A percentile compares a stretch with the other conserved stretches of the same genome.
Evolutionary conservation across 92 coral and sea anemone genomes (phyloP).

Genomic region (Actinernus sp.): DNA sequence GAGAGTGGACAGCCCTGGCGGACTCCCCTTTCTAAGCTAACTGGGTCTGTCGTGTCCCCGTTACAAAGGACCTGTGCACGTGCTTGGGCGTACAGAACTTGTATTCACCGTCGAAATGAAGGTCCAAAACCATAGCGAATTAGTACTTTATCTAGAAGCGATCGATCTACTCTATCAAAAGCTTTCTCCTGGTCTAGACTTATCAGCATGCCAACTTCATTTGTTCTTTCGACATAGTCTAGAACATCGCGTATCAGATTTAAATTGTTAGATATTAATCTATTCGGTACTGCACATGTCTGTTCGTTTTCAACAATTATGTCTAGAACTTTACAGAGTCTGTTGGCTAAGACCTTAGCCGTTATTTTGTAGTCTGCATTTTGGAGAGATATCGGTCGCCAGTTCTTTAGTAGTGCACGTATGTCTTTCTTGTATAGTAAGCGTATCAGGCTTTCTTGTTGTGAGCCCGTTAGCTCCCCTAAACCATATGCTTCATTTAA

Average conservation of each 20-base stretch:
- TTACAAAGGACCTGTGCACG: neutral
- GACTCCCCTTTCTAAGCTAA: neutral
- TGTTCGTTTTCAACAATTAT: neutral
- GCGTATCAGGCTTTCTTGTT: neutral
- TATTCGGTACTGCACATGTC: neutral
- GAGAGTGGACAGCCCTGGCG: neutral
- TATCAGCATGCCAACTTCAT: neutral
- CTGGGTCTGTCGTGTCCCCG: neutral
- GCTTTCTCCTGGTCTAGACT: neutral
- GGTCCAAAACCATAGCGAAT: neutral
- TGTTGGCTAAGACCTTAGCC: neutral
- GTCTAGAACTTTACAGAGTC: neutral
- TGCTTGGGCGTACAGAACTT: neutral
- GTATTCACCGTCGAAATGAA: neutral
- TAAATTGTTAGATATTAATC: neutral
- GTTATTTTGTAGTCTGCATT: neutral
- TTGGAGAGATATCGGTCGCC: neutral
- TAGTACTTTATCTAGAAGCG: neutral
- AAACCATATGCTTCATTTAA: neutral
- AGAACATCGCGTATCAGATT: neutral
- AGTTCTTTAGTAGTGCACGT: neutral
- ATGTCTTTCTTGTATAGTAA: neutral
- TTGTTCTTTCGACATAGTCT: neutral
- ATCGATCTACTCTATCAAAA: no score
- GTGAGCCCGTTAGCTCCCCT: neutral